phyloP scores from a whole-genome alignment of 2,797 vertebrate species.

The Steatocranus sp. region DNA sequence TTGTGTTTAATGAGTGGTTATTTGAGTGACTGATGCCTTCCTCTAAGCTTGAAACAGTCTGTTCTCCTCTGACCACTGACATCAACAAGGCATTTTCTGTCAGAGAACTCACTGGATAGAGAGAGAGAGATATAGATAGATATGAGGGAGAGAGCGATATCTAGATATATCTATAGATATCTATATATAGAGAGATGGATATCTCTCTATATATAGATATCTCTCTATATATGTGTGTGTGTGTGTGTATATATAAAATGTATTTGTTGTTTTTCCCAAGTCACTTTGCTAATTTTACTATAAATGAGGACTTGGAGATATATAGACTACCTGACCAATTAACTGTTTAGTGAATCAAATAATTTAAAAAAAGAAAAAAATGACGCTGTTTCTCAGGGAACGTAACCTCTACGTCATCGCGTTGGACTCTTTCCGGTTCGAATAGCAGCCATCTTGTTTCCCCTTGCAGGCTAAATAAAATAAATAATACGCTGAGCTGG shows the following conservation, averaged over 20 bases:
- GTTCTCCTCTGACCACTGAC: neutral
- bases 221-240: too few relatives aligned
- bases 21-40: neutral
- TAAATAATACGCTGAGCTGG: slow-evolving; percentile 78
- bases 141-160: too few relatives aligned
- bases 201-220: too few relatives aligned
- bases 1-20: neutral
- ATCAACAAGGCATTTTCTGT: neutral
- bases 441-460: slow-evolving; percentile 87
- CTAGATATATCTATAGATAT: too few relatives aligned
- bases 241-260: neutral
- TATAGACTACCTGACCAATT: neutral
- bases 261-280: neutral
- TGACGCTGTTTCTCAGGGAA: neutral
- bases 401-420: slow-evolving; percentile 29
- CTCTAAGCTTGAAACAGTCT: neutral
- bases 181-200: too few relatives aligned
- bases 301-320: neutral
- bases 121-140: too few relatives aligned
- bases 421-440: slow-evolving; percentile 67
- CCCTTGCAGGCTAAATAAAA: slow-evolving; percentile 78
- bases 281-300: neutral
- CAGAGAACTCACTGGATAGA: neutral
- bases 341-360: neutral
- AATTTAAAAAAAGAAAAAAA: neutral